Conservation (phyloP, 2,888 invertebrate species). For the Hypomecis punctinalis region DNA sequence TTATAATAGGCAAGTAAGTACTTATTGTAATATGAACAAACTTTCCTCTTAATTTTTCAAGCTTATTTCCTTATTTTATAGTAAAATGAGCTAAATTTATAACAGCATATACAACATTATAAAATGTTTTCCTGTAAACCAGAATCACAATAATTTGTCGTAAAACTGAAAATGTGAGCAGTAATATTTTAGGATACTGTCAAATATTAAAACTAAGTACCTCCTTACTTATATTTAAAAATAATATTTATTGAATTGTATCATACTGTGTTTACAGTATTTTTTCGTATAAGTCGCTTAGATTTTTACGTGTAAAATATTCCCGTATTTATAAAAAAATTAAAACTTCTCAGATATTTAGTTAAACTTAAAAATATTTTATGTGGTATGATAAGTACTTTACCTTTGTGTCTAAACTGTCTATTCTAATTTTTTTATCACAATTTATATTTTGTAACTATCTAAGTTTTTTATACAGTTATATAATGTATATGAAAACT, state of each 20-base stretch:
- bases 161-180: not conserved
- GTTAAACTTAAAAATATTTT: not conserved
- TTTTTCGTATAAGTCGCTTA: slow-evolving; percentile 23
- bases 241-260: slow-evolving; percentile 21
- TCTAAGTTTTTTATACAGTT: too few species aligned
- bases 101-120: slow-evolving; percentile 14
- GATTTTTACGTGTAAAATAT: slow-evolving; percentile 9
- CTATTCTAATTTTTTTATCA: not conserved
- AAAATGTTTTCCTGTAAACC: not conserved
- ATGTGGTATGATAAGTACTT: too few species aligned
- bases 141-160: not conserved
- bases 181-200: slow-evolving; percentile 18
- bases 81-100: slow-evolving; percentile 21
- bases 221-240: slow-evolving; percentile 15
- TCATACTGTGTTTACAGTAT: slow-evolving; percentile 25
- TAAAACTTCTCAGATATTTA: not conserved
- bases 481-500: not conserved
- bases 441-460: not conserved
- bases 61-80: not conserved
- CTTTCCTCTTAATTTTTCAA: not conserved
- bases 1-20: not conserved
- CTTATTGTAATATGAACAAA: slow-evolving; percentile 16
- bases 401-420: not conserved
- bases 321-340: not conserved
- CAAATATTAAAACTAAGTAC: slow-evolving; percentile 25